phyloP scores from a whole-genome alignment of 2,888 invertebrate genomes.

The Ornithoptera priamus region DNA sequence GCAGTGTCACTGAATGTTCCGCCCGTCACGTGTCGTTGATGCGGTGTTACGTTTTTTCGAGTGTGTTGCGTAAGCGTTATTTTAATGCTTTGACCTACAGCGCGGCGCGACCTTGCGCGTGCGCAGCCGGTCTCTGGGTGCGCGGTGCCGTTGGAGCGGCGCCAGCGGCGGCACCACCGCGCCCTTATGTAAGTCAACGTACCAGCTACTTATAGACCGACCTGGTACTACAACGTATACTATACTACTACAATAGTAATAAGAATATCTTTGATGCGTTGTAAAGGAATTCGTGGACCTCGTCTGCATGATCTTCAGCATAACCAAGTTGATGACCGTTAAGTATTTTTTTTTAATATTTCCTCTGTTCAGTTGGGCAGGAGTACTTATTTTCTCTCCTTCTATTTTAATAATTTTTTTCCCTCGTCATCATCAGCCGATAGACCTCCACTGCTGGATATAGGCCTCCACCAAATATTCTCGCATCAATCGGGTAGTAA shows the following conservation, averaged over 20 bases:
- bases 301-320: neutral
- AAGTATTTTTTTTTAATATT: no score
- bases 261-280: no score
- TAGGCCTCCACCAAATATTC: no score
- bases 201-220: slow-evolving; percentile 12
- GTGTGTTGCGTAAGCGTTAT: slow-evolving; percentile 19
- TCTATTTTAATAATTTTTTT: no score
- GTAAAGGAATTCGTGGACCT: neutral
- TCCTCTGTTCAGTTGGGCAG: no score
- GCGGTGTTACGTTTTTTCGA: neutral
- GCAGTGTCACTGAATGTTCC: neutral
- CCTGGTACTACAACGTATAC: neutral
- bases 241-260: no score
- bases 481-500: no score
- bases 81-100: slow-evolving; percentile 24
- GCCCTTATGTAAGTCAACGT: slow-evolving; percentile 47
- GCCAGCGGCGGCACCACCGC: slow-evolving; percentile 46
- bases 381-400: no score
- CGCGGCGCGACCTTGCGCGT: slow-evolving; percentile 25
- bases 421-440: no score
- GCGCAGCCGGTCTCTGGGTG: slow-evolving; percentile 11
- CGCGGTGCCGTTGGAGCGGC: slow-evolving; percentile 51
- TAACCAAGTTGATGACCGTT: no score
- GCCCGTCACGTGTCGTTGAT: neutral
- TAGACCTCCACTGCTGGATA: no score